Evolutionary conservation across 92 coral and sea anemone species (phyloP), one percentile per base, ranked within the genome.

Genomic region (Paramuricea clavata): DNA sequence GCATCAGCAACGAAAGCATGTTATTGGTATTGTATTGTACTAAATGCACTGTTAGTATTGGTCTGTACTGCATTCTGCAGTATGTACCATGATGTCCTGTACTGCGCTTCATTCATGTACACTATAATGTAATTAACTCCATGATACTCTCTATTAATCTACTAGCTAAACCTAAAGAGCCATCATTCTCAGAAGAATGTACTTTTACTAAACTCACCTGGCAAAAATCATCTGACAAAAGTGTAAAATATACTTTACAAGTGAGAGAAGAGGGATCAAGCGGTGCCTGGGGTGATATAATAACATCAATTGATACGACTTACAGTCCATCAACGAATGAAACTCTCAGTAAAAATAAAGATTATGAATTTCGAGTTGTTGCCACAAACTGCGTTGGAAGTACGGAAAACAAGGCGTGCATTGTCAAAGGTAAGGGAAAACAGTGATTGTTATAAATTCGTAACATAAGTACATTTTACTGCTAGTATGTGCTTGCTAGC

Each of bases 311-410:
- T 9, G 81, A 74, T 32, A 74, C 39, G 17, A 12, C 60, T 19
- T 74, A 74, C 59, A 74, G 81, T 74, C 81, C 81, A 19, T 74
- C 81, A 27, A 44, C 81, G 6, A 74, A 74, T 74, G 32, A 74
- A 25, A 44, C 81, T 44, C 47, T 74, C 25, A 74, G 47, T 30
- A 23, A 44, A 31, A 8, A 74, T 15, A 49, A 74, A 19, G 36
- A 28, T 74, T 74, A 74, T 31, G 60, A 74, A 28, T 74, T 74
- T 74, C 43, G 60, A 44, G 60, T 74, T 41, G 59, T 74, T 22
- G 81, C 61, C n/a, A 44, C 31, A 62, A 74, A 74, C 56, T 74
- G 81, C 35, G 60, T 74, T 74, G 81, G 81, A 43, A 25, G n/a
- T 5, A 74, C 59, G 16, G 61, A 10, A 25, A 23, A 62, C 34